These are phyloP conservation scores for Microplitis manilae DNA, from an alignment of 2,888 invertebrate genomes.

Conservation along the genomic window DNA sequence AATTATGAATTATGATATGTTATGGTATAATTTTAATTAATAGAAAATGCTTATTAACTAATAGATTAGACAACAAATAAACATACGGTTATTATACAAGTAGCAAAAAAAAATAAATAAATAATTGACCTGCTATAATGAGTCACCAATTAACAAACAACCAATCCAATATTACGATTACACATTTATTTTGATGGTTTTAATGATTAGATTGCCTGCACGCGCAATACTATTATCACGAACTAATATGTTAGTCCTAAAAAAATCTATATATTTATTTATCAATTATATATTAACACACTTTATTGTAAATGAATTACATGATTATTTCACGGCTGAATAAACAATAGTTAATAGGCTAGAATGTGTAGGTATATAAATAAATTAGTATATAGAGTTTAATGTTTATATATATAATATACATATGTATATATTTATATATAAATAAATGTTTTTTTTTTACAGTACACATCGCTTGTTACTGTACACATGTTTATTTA, in stretches of 20 bases:
- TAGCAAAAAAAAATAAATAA: background rate
- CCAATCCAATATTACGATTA: slow-evolving; percentile 17
- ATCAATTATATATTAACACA: background rate
- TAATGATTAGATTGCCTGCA: slow-evolving; percentile 25
- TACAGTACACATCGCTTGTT: slow-evolving; percentile 9
- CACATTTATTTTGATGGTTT: slow-evolving; percentile 25
- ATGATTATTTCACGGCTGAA: slow-evolving; percentile 10
- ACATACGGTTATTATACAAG: background rate
- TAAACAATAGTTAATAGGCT: slow-evolving; percentile 6
- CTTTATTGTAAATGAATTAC: background rate
- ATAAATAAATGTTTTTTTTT: background rate
- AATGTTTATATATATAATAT: background rate
- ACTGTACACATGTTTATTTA: slow-evolving; percentile 3
- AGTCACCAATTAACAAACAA: background rate
- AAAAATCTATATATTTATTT: slow-evolving; percentile 16
- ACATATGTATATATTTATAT: too few relatives aligned
- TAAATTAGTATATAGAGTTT: slow-evolving; percentile 3
- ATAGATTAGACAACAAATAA: background rate
- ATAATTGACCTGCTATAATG: background rate
- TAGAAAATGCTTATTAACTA: background rate
- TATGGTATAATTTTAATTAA: background rate
- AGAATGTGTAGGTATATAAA: background rate
- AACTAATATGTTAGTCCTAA: background rate
- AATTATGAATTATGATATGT: too few relatives aligned
- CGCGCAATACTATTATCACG: slow-evolving; percentile 23